These are phyloP conservation scores for Parazoanthus swiftii DNA, from an alignment of 92 coral and sea anemone genomes.

Conservation along the genomic window DNA sequence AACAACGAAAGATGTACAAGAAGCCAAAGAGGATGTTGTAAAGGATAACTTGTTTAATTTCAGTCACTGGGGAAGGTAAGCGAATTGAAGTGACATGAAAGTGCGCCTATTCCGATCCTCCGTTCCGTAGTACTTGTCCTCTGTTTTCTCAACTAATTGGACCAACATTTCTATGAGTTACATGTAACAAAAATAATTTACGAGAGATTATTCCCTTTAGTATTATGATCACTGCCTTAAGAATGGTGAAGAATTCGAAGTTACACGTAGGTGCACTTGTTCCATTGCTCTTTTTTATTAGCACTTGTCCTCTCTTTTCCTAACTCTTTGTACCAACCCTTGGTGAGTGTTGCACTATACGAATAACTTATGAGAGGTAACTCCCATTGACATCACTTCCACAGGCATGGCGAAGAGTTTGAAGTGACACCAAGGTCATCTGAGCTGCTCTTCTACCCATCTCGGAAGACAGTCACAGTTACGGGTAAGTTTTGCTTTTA, in stretches of 20 bases:
- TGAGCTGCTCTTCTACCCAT: constrained; percentile 82
- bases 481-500: constrained; percentile 57
- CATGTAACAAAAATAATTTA: too few relatives aligned
- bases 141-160: neutral
- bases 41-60: constrained; percentile 53
- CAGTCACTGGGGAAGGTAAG: constrained; percentile 97
- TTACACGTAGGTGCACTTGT: neutral
- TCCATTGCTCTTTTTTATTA: neutral
- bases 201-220: too few relatives aligned
- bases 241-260: neutral
- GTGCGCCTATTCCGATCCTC: neutral
- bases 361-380: neutral
- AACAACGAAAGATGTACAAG: constrained; percentile 21
- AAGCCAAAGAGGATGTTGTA: neutral
- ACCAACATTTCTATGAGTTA: neutral
- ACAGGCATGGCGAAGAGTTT: constrained; percentile 83
- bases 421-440: constrained; percentile 87
- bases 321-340: neutral
- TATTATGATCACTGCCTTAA: too few relatives aligned
- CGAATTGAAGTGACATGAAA: neutral
- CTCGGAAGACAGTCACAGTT: constrained; percentile 68
- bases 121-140: neutral
- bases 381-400: neutral
- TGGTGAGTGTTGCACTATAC: neutral
- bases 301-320: neutral